Percentiles rank a stretch among this genome's conserved stretches.
phyloP scores from a whole-genome alignment of 1,140 invertebrate genomes.

The Drosophila elegans region DNA sequence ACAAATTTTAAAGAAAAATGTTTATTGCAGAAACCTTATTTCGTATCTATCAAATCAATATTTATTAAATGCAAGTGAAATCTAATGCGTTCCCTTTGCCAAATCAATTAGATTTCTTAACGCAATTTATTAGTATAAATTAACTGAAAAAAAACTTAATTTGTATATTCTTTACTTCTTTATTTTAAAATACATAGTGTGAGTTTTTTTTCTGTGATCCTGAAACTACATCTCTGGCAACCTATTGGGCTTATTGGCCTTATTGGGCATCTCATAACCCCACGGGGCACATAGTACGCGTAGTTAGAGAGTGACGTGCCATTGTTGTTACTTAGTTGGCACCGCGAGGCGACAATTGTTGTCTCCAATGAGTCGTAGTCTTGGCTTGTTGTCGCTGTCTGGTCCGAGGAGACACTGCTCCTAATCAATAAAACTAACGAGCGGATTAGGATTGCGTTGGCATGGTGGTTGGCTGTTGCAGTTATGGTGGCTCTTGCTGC shows the following conservation, averaged over 20 bases:
- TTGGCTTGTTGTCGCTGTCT: constrained; percentile 38
- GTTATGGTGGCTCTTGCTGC: background rate
- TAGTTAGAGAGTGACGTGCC: constrained; percentile 51
- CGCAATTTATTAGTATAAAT: too few species aligned
- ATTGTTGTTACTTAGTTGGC: constrained; percentile 80
- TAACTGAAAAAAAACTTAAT: too few species aligned
- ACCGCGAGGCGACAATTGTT: constrained; percentile 83
- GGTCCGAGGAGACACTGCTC: constrained; percentile 63
- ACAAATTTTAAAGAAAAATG: background rate
- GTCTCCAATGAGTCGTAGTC: constrained; percentile 77
- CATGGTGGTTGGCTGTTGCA: constrained; percentile 39
- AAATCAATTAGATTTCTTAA: too few species aligned
- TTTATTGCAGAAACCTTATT: too few species aligned
- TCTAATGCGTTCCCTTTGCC: too few species aligned
- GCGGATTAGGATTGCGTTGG: constrained; percentile 81
- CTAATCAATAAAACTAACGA: constrained; percentile 83
- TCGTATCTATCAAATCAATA: background rate
- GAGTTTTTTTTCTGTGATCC: background rate
- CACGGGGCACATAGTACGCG: constrained; percentile 66
- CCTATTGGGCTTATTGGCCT: constrained; percentile 26
- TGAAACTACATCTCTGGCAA: background rate
- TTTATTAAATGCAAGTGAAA: background rate
- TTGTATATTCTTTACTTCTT: too few species aligned
- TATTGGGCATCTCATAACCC: constrained; percentile 55
- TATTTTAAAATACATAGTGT: background rate